A percentile compares a stretch with the other conserved stretches of the same genome.
phyloP scores from a whole-genome alignment of 2,888 invertebrate species.

The Athalia cordata region DNA sequence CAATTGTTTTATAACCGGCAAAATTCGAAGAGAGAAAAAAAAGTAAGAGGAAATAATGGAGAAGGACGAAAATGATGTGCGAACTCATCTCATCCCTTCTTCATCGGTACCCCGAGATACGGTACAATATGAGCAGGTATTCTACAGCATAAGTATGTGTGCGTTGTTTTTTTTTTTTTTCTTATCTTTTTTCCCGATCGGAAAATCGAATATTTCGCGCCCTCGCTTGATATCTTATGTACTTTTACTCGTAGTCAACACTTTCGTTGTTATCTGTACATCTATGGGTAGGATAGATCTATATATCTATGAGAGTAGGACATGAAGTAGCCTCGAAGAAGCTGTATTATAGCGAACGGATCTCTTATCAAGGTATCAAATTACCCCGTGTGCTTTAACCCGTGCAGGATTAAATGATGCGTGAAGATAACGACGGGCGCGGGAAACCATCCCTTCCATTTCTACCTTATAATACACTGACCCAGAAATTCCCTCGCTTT shows the following conservation, averaged over 20 bases:
- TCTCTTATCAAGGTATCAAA: conserved; percentile 45
- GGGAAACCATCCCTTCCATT: background rate
- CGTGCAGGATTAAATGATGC: conserved; percentile 44
- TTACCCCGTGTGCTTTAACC: conserved; percentile 24
- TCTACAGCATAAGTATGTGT: no score
- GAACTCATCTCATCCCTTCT: no score
- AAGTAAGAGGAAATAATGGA: background rate
- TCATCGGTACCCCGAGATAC: no score
- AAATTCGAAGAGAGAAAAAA: background rate
- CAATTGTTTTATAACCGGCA: background rate
- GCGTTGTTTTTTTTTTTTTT: no score
- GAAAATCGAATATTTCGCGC: conserved; percentile 35
- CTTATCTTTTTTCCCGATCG: background rate
- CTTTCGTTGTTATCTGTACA: conserved; percentile 1
- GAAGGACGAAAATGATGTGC: background rate
- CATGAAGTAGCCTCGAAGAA: no score
- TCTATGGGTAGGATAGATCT: no score
- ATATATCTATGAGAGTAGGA: no score
- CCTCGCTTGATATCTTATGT: conserved; percentile 12
- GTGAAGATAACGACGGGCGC: conserved; percentile 40
- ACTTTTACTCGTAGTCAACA: conserved; percentile 29
- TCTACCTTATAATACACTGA: conserved; percentile 12
- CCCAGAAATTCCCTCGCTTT: conserved; percentile 36
- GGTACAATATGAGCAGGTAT: no score
- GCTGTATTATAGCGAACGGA: background rate